Evolutionary conservation across 2,888 invertebrate genomes (phyloP).

Genomic region (Rhopalosiphum nymphaeae): DNA sequence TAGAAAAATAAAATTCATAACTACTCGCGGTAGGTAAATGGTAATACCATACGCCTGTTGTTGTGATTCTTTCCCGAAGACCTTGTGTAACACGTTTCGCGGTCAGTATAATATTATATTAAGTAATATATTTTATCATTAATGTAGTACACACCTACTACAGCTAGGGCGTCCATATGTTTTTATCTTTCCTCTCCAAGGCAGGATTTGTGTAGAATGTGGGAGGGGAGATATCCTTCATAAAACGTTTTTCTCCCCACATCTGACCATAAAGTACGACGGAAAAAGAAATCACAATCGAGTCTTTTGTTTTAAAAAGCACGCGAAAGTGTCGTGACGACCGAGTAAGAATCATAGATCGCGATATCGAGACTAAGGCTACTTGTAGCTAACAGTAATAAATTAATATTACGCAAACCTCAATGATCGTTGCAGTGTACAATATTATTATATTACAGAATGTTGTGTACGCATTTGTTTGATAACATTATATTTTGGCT

Average conservation of each 20-base stretch:
- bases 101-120: neutral
- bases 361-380: neutral
- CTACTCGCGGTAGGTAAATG: neutral
- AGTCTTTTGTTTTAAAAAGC: neutral
- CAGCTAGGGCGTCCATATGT: neutral
- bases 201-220: neutral
- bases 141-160: neutral
- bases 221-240: neutral
- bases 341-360: neutral
- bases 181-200: neutral
- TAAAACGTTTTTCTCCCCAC: neutral
- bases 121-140: neutral
- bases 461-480: neutral
- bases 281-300: neutral
- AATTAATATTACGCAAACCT: neutral
- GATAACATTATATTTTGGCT: neutral
- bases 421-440: neutral
- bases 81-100: neutral
- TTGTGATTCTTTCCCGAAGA: constrained; percentile 1
- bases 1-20: neutral
- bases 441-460: neutral
- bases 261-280: neutral
- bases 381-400: neutral
- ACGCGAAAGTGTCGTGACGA: neutral
- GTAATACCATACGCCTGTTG: neutral